These are phyloP conservation scores for Tenthredo mesomela DNA, from an alignment of 2,888 invertebrate species.

Conservation along the genomic window DNA sequence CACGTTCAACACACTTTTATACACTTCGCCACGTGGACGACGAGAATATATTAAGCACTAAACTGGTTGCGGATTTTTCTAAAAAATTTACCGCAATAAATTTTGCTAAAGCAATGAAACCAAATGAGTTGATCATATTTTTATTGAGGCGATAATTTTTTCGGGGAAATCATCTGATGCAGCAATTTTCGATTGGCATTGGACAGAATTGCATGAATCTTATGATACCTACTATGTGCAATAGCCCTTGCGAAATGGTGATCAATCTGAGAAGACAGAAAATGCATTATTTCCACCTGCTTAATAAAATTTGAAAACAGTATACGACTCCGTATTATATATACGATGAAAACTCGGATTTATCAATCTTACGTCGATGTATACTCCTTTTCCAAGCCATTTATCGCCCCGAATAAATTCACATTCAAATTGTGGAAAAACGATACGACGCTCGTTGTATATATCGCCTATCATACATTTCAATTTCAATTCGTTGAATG, in stretches of 20 bases:
- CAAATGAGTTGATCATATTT: background rate
- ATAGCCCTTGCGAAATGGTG: background rate
- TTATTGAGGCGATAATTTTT: background rate
- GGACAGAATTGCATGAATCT: background rate
- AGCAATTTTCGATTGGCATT: background rate
- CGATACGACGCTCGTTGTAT: background rate
- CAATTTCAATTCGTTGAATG: background rate
- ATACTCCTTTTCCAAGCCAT: background rate
- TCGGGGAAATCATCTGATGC: background rate
- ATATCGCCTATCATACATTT: background rate
- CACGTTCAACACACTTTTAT: slow-evolving; percentile 57
- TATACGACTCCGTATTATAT: background rate
- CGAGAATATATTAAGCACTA: background rate
- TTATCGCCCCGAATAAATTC: background rate
- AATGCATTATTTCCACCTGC: slow-evolving; percentile 4
- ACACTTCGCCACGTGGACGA: background rate
- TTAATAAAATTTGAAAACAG: background rate
- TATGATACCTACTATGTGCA: background rate
- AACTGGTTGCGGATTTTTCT: background rate
- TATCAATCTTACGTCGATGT: background rate
- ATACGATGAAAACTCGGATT: background rate
- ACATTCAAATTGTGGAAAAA: background rate
- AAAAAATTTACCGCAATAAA: background rate
- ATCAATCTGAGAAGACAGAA: background rate
- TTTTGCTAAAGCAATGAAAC: background rate